phyloP scores from a whole-genome alignment of 2,888 invertebrate genomes.

The Pristionchus japonicus region DNA sequence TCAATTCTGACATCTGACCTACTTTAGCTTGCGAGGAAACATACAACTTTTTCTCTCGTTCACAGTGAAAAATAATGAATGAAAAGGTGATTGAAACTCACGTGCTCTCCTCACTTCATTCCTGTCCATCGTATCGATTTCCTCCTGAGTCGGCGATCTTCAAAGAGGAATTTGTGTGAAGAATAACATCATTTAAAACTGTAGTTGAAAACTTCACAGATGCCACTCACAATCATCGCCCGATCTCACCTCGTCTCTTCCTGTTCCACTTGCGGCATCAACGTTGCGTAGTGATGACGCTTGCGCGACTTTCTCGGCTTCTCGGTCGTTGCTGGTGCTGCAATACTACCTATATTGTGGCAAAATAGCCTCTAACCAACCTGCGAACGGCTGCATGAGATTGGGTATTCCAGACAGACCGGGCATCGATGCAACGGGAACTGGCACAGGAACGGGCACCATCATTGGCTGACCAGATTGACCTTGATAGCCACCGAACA shows the following conservation, averaged over 20 bases:
- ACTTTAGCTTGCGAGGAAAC: too few relatives aligned
- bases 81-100: neutral
- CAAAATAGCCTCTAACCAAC: neutral
- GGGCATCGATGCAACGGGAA: neutral
- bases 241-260: neutral
- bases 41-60: too few relatives aligned
- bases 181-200: too few relatives aligned
- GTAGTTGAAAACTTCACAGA: too few relatives aligned
- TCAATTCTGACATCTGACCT: too few relatives aligned
- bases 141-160: neutral
- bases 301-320: neutral
- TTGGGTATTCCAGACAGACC: neutral
- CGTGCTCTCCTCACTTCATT: conserved; percentile 43
- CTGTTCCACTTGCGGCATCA: neutral
- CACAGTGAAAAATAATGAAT: neutral
- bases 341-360: neutral
- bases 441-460: conserved; percentile 33
- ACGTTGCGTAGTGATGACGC: neutral
- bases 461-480: conserved; percentile 23
- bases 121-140: conserved; percentile 8
- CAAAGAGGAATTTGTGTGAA: neutral
- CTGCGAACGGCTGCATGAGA: conserved; percentile 18
- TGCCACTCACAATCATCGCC: too few relatives aligned
- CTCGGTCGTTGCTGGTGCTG: neutral
- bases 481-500: neutral